Conservation (phyloP, 2,113 vertebrate genomes). For the Lepus europaeus region DNA sequence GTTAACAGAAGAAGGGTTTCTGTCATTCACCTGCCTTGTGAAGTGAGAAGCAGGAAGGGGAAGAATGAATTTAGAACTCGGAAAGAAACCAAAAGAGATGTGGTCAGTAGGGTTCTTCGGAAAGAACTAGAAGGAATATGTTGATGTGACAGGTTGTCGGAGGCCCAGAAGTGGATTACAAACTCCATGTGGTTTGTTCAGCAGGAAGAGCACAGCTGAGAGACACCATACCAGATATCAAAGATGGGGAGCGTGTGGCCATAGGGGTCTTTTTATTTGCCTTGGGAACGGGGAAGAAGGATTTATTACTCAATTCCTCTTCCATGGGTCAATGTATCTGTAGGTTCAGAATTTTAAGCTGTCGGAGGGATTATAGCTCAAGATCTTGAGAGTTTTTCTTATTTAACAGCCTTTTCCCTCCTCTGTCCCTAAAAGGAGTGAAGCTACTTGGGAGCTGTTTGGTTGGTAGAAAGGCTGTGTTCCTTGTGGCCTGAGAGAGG, state of each 20-base stretch:
- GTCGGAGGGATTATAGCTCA: neutral
- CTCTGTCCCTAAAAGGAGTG: neutral
- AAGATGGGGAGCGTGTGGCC: neutral
- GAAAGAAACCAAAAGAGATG: neutral
- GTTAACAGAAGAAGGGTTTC: neutral
- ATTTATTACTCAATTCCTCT: neutral
- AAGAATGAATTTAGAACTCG: conserved; percentile 20
- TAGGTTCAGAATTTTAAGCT: conserved; percentile 19
- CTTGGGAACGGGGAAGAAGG: neutral
- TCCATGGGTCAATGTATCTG: neutral
- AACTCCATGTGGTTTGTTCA: neutral
- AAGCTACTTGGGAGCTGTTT: neutral
- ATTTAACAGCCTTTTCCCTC: neutral
- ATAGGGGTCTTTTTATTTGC: conserved; percentile 9
- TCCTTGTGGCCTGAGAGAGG: neutral
- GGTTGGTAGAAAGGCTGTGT: neutral
- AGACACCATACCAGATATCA: neutral
- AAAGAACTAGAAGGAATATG: conserved; percentile 34
- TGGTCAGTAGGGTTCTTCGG: neutral
- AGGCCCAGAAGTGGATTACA: neutral
- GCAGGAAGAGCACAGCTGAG: conserved; percentile 13
- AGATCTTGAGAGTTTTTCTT: neutral
- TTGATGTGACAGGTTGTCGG: neutral
- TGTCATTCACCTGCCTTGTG: neutral
- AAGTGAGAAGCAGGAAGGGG: neutral